Base-by-base conservation (phyloP, 2,113 vertebrate species). In the Hirundichthys speculiger region DNA sequence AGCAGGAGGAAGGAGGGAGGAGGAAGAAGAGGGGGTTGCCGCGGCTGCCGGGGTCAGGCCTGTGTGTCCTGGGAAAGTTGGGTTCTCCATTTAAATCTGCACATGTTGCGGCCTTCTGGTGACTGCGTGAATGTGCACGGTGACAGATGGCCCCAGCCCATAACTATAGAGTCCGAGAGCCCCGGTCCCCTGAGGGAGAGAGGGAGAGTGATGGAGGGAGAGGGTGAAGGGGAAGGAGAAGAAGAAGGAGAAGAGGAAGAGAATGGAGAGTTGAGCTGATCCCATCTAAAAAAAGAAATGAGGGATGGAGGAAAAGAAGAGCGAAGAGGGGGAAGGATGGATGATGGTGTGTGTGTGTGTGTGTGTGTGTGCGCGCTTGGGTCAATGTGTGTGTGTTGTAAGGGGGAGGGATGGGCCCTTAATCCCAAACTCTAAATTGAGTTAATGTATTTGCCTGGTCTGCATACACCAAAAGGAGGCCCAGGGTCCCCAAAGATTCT, bases 91-190 rank as follows among this genome's bases (percentile, higher is more conserved):
- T 92, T 93, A 92, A 92, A 91, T 84, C 83, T 87, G 90, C 91
- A 93, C 91, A 93, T 93, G 90, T 89, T 92, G 90, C 59, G 76
- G 86, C 91, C 92, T 93, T 93, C 92, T 93, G 92, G 90, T 91
- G 91, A 87, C 88, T 88, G 86, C 68, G 77, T 89, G 89, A 90
- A 90, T 89, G 85, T 58, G 56, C 86, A 75, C 65, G 71, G 73
- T 86, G 91, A 90, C 92, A 93, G 91, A 93, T 92, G 92, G 92
- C 86, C 80, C 71, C 61, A 53, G 83, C 78, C 89, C 86, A 92
- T 91, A 90, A 90, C 90, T 90, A 91, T 88, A 90, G 90, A 91
- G 87, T 84, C 89, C 82, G 49, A 80, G 80, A 71, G 56, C 65
- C 69, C 65, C 2, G 15, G 68, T 79, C 83, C 88, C 89, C 64